Base-by-base conservation (phyloP, 2,113 vertebrate genomes). In the Zootoca vivipara region DNA sequence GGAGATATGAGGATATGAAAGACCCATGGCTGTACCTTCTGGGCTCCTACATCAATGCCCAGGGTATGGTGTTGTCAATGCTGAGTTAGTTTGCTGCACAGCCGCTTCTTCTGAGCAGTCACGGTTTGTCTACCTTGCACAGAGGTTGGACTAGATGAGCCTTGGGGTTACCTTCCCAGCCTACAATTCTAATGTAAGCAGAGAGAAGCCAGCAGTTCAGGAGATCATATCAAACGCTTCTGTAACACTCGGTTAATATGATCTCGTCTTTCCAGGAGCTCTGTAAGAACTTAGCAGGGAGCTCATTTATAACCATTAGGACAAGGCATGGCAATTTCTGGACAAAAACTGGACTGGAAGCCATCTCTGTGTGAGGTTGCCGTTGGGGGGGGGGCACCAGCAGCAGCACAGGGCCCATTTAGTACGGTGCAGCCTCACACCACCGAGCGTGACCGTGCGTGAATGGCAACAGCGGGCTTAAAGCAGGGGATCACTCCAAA, bases 391-490 rank as follows among this genome's bases (percentile, higher is more conserved):
- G 38, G 52, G 16, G 20, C n/a, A 10, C 1, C 46, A 52, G 46
- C 46, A 52, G 46, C 46, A 15, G 16, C 22, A n/a, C 58, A 30
- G 58, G 10, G 33, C 81, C 82, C 82, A 78, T 89, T 65, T 84
- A 22, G 35, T 70, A 89, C 42, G 82, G 87, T 84, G 74, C 87
- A 30, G 82, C 87, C 82, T 83, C 73, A 33, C 28, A 7, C 46
- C 3, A n/a, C 46, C 9, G 64, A 89, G 74, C 87, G 87, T 89
- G 87, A 89, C 87, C 73, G 42, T 13, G 33, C 3, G 64, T 89
- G 87, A 84, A 84, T 89, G 81, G 87, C 42, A 7, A 2, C 42
- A 7, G 24, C 2, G 13, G 22, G 82, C 81, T 52, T 28, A 26
- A 20, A 73, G 83, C 82, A 35, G 18, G 74, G 42, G 26, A 70